These are phyloP conservation scores for Tribolium freemani DNA, from an alignment of 2,888 invertebrate genomes.

Conservation along the genomic window DNA sequence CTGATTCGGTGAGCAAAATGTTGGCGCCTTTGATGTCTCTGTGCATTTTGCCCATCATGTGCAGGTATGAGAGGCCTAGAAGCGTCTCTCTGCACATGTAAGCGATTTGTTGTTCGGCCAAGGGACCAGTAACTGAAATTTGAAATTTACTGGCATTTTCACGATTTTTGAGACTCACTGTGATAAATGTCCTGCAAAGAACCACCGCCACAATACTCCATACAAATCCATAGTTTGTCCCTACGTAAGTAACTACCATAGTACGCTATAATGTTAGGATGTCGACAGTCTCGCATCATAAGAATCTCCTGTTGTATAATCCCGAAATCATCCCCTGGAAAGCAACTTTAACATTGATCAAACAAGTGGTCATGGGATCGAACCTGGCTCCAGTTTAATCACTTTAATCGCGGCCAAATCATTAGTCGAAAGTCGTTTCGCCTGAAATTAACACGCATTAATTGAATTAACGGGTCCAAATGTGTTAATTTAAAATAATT, in stretches of 20 bases:
- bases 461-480: background rate
- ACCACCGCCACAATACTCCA: constrained; percentile 99
- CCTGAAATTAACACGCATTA: constrained; percentile 73
- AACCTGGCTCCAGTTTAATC: constrained; percentile 96
- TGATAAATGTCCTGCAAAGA: constrained; percentile 99
- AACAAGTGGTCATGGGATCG: constrained; percentile 48
- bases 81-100: constrained; percentile 98
- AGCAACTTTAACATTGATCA: constrained; percentile 12
- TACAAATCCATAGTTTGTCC: constrained; percentile 99
- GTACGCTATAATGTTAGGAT: constrained; percentile 98
- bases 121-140: constrained; percentile 89
- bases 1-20: constrained; percentile 94
- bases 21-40: constrained; percentile 97
- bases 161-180: constrained; percentile 71
- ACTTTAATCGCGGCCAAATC: constrained; percentile 99
- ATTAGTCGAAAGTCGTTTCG: constrained; percentile 91
- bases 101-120: constrained; percentile 95
- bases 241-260: constrained; percentile 95
- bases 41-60: constrained; percentile 98
- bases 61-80: constrained; percentile 94
- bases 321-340: constrained; percentile 93
- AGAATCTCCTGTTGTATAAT: constrained; percentile 99
- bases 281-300: constrained; percentile 98
- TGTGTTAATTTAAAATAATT: background rate
- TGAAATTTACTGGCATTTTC: constrained; percentile 21